Evolutionary conservation across 2,113 vertebrate genomes (phyloP), one percentile per base, ranked within the genome.

Genomic region (Tiliqua scincoides): DNA sequence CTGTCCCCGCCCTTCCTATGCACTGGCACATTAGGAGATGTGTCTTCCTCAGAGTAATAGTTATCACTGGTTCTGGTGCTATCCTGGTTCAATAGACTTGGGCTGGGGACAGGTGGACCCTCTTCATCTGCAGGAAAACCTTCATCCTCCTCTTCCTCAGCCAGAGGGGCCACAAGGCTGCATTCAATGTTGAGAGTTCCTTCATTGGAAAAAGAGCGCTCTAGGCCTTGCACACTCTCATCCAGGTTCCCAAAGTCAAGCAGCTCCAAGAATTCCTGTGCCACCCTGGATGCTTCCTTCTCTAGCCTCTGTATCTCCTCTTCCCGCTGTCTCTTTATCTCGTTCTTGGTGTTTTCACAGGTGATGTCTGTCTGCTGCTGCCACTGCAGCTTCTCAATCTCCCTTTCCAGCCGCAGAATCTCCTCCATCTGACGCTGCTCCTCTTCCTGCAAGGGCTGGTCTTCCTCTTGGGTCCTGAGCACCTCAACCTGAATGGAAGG

Each of bases 351-450:
- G 77, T 94, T 94, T 57, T 97, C 97, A 43, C 96, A 97, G 14
- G 97, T 93, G 52, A 97, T 95, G 35, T 98, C 97, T 65, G 97
- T 96, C 12, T 97, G 97, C 93, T 98, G 97, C 80, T 95, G 96
- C 91, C 91, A 95, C 91, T 98, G 98, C 85, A 98, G 91, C 9
- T 97, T 97, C 89, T 98, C 98, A 35, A 98, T 98, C 95, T 99
- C 98, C 84, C 96, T 96, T 93, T 98, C 98, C 84, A 99, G 94
- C 11, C 97, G 96, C 88, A 98, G 95, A 88, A 99, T 98, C 95
- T 98, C 97, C 93, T 98, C 97, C 98, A 99, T 98, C 94, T 98
- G 98, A 83, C 96, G 97, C 88, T 95, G 97, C 91, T 98, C 98
- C 85, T 98, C 97, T 88, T 98, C 97, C 37, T 97, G 96, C 59